phyloP scores from a whole-genome alignment of 2,888 invertebrate species.

The Palloptera scutellata region DNA sequence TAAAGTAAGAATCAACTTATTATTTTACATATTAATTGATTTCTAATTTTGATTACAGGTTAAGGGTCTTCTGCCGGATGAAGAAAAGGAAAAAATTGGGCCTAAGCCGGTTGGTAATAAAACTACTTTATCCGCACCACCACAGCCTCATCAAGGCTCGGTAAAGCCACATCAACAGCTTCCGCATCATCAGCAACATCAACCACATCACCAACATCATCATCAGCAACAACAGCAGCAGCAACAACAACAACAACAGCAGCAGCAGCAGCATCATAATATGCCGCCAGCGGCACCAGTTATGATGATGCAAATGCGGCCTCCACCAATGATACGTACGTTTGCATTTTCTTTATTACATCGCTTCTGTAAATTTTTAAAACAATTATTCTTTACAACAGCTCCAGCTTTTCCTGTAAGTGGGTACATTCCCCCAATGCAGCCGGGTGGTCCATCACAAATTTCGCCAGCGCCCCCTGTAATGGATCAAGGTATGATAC shows the following conservation, averaged over 20 bases:
- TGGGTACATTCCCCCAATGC: conserved; percentile 63
- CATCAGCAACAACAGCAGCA: conserved; percentile 43
- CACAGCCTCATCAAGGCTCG: conserved; percentile 55
- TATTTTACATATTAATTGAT: not conserved
- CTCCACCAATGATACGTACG: conserved; percentile 64
- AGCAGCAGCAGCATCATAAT: conserved; percentile 44
- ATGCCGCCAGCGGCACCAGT: conserved; percentile 59
- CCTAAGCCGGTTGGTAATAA: conserved; percentile 76
- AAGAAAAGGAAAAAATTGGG: conserved; percentile 96
- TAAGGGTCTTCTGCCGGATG: conserved; percentile 92
- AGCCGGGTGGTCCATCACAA: conserved; percentile 54
- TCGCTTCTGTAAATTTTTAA: not conserved
- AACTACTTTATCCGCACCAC: conserved; percentile 57
- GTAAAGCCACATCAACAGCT: conserved; percentile 42
- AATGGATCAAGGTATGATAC: conserved; percentile 67
- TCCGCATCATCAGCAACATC: conserved; percentile 51
- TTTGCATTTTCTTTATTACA: conserved; percentile 13
- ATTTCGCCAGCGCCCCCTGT: conserved; percentile 66
- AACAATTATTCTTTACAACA: conserved; percentile 32
- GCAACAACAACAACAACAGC: too few relatives aligned
- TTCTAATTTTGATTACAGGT: conserved; percentile 56
- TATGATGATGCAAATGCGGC: conserved; percentile 64
- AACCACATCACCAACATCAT: conserved; percentile 44
- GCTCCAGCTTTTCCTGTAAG: conserved; percentile 65
- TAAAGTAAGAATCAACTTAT: conserved; percentile 68